phyloP scores from a whole-genome alignment of 2,888 invertebrate species.

The Nomada goodeniana region DNA sequence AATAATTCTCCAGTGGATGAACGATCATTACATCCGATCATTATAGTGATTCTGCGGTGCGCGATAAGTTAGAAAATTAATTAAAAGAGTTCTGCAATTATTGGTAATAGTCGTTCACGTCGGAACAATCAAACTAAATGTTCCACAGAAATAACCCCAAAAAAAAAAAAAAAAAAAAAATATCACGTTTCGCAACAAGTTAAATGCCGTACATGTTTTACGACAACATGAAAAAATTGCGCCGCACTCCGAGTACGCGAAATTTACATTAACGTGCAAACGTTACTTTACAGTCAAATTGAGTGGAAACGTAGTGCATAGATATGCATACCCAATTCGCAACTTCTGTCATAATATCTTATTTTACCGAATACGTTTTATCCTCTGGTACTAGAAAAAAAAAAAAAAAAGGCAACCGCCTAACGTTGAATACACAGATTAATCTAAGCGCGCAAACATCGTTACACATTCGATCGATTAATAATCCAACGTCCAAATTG shows the following conservation, averaged over 20 bases:
- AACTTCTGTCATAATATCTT: slow-evolving; percentile 3
- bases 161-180: neutral
- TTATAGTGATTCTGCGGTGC: neutral
- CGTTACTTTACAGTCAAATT: slow-evolving; percentile 12
- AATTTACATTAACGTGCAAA: slow-evolving; percentile 35
- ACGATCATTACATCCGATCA: neutral
- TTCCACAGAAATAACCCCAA: neutral
- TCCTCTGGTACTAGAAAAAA: slow-evolving; percentile 10
- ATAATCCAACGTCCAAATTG: neutral
- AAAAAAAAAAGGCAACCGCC: neutral
- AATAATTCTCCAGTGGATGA: neutral
- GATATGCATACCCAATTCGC: slow-evolving; percentile 3
- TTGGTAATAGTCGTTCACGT: neutral
- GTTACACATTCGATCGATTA: neutral
- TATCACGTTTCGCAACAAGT: neutral
- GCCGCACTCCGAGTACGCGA: slow-evolving; percentile 15
- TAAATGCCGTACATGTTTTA: neutral
- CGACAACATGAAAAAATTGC: neutral
- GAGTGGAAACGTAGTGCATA: neutral
- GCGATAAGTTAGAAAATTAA: neutral
- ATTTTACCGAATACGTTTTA: slow-evolving; percentile 13
- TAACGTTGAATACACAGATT: neutral
- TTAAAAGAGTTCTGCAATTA: neutral
- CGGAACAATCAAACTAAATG: neutral
- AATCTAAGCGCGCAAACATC: no score